Evolutionary conservation across 2,888 invertebrate genomes (phyloP).

Genomic region (Cephonodes hylas): DNA sequence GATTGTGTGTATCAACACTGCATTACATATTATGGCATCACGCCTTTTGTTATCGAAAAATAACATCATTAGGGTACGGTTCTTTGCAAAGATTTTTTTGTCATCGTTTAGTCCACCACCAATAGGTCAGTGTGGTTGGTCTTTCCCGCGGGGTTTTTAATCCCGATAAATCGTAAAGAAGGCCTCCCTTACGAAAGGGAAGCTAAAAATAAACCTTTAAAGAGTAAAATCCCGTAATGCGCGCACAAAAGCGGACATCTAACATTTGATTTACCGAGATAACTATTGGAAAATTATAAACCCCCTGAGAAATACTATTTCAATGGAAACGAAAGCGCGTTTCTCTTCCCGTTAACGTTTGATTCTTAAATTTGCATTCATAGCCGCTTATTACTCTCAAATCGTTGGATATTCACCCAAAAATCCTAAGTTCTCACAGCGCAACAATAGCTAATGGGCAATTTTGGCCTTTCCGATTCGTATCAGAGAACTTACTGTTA

Average conservation of each 20-base stretch:
- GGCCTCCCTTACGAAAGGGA: no score
- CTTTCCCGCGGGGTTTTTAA: no score
- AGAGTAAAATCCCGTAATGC: no score
- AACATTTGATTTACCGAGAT: background rate
- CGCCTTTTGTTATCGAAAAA: no score
- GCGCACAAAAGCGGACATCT: background rate
- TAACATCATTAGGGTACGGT: no score
- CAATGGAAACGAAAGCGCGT: background rate
- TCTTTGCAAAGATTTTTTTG: no score
- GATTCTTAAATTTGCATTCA: background rate
- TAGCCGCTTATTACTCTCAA: background rate
- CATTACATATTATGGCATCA: no score
- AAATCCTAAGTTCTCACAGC: background rate
- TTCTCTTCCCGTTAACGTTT: background rate
- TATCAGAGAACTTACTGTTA: background rate
- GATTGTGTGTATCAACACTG: no score
- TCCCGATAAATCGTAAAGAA: no score
- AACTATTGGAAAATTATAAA: background rate
- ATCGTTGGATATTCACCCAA: background rate
- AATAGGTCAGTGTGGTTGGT: no score
- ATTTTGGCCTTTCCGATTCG: conserved; percentile 16
- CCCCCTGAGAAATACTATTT: background rate
- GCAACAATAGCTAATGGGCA: conserved; percentile 23
- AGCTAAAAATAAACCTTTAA: no score
- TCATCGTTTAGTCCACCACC: no score